phyloP scores from a whole-genome alignment of 2,888 invertebrate genomes.

The Tanypteryx hageni region DNA sequence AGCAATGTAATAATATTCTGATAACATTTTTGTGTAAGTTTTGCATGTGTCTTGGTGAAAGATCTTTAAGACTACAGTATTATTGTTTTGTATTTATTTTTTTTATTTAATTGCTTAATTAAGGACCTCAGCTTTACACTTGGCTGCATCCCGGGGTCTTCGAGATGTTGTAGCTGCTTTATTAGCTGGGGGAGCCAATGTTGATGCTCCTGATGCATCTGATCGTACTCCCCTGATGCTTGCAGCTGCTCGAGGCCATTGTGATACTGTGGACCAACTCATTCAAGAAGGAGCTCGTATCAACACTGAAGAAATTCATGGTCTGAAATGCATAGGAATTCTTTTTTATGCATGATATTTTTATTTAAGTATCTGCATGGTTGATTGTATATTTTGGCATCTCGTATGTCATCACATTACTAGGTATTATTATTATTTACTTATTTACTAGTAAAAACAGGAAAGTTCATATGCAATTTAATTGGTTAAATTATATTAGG shows the following conservation, averaged over 20 bases:
- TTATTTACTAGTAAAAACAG: too few species aligned
- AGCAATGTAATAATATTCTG: too few species aligned
- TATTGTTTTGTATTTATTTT: too few species aligned
- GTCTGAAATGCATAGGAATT: slow-evolving; percentile 71
- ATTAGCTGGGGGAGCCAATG: slow-evolving; percentile 78
- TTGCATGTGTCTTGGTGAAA: too few species aligned
- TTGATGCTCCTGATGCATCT: slow-evolving; percentile 80
- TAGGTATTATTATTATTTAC: too few species aligned
- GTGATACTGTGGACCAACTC: slow-evolving; percentile 74
- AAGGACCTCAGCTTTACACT: slow-evolving; percentile 80
- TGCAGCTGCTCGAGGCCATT: slow-evolving; percentile 74
- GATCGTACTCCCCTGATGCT: slow-evolving; percentile 77
- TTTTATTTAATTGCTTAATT: slow-evolving; percentile 71
- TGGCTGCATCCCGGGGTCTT: slow-evolving; percentile 80
- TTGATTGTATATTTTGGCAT: too few species aligned
- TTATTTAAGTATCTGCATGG: background rate
- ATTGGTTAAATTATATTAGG: too few species aligned
- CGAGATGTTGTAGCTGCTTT: slow-evolving; percentile 78
- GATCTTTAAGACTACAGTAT: too few species aligned
- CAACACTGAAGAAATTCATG: slow-evolving; percentile 81
- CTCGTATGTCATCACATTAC: too few species aligned
- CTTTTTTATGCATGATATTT: background rate
- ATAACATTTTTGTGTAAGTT: too few species aligned
- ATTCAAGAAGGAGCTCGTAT: slow-evolving; percentile 72
- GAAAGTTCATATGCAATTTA: too few species aligned